Conservation (phyloP, 2,888 invertebrate species). For the Heteropelma amictum region DNA sequence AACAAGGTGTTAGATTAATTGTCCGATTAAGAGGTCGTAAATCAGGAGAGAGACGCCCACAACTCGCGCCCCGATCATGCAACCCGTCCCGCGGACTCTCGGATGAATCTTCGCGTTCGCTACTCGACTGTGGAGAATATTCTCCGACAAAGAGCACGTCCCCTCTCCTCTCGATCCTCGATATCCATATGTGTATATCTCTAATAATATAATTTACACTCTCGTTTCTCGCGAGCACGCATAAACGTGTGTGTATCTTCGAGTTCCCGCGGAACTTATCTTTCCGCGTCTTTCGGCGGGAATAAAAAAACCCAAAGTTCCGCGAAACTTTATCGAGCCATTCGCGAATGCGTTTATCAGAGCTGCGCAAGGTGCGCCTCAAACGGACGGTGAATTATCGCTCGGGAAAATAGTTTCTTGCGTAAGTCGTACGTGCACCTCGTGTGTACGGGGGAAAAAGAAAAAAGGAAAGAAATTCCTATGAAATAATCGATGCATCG, state of each 20-base stretch:
- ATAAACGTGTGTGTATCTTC: background rate
- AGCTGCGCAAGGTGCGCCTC: background rate
- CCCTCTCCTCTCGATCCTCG: too few relatives aligned
- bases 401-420: background rate
- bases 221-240: background rate
- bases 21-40: conserved; percentile 77
- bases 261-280: conserved; percentile 28
- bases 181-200: conserved; percentile 51
- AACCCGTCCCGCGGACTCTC: conserved; percentile 9
- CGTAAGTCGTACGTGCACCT: background rate
- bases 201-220: conserved; percentile 56
- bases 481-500: too few relatives aligned
- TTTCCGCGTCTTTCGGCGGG: conserved; percentile 14
- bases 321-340: conserved; percentile 3
- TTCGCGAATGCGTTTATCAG: background rate
- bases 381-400: background rate
- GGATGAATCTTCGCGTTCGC: conserved; percentile 38
- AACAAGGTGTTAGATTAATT: conserved; percentile 78
- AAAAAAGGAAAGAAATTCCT: background rate
- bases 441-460: background rate
- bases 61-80: conserved; percentile 58
- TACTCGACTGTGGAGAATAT: conserved; percentile 39
- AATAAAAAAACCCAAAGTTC: conserved; percentile 4
- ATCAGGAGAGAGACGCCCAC: conserved; percentile 72
- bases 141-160: conserved; percentile 48